phyloP scores from a whole-genome alignment of 2,888 invertebrate species.

The Trachelus stipa region DNA sequence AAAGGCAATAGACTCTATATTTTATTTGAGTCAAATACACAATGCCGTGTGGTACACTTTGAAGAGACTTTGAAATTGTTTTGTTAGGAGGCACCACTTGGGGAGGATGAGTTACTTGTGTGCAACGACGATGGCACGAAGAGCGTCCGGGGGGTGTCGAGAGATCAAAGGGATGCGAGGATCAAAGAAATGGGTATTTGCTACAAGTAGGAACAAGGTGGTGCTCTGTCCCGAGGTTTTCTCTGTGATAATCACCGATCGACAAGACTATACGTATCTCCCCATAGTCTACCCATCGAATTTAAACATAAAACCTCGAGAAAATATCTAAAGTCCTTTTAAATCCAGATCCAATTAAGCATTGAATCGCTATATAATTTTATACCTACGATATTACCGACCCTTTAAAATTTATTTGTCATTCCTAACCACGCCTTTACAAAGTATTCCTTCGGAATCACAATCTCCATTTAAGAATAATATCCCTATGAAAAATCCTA shows the following conservation, averaged over 20 bases:
- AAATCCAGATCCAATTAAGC: background rate
- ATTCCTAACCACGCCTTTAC: background rate
- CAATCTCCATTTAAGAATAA: background rate
- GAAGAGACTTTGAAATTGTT: slow-evolving; percentile 35
- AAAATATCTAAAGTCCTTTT: background rate
- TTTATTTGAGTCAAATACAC: slow-evolving; percentile 35
- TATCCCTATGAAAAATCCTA: background rate
- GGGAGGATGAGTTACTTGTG: slow-evolving; percentile 36
- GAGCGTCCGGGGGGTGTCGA: slow-evolving; percentile 42
- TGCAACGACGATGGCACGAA: slow-evolving; percentile 28
- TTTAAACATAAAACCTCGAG: background rate
- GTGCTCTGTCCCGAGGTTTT: slow-evolving; percentile 1
- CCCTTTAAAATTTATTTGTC: background rate
- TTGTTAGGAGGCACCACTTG: slow-evolving; percentile 25
- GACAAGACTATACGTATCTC: slow-evolving; percentile 12
- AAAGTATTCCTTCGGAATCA: background rate
- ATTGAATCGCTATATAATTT: background rate
- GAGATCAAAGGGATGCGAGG: slow-evolving; percentile 48
- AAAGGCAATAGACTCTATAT: slow-evolving; percentile 33
- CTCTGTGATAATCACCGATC: slow-evolving; percentile 31
- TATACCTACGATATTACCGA: background rate
- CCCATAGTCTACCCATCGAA: background rate
- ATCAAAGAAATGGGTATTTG: slow-evolving; percentile 50
- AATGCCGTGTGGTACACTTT: slow-evolving; percentile 27
- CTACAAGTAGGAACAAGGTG: slow-evolving; percentile 41